A percentile compares a stretch with the other conserved stretches of the same genome.
These are phyloP conservation scores for Strongylocentrotus purpuratus DNA, from an alignment of 35 echinoderm and acorn worm species.

Conservation along the genomic window DNA sequence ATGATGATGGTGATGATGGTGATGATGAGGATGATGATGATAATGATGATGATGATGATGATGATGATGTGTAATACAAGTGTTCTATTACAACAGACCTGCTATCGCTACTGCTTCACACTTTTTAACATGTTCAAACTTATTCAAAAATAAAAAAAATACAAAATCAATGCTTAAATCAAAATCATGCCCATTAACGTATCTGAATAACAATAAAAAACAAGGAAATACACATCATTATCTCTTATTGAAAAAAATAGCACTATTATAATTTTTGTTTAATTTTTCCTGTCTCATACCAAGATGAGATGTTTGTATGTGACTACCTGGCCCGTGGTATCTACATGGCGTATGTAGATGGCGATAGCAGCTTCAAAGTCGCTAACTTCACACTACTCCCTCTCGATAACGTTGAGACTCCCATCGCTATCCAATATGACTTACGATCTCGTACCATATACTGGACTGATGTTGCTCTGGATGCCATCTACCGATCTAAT, in stretches of 20 bases:
- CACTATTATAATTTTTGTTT: neutral
- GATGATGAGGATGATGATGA: no score
- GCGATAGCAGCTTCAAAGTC: neutral
- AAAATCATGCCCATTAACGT: no score
- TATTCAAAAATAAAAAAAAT: no score
- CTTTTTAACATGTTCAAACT: no score
- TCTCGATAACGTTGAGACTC: neutral
- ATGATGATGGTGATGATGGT: no score
- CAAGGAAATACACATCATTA: neutral
- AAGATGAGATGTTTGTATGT: slow-evolving; percentile 26
- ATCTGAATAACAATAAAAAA: no score
- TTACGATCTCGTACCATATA: slow-evolving; percentile 4
- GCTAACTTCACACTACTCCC: neutral
- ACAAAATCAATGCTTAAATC: neutral
- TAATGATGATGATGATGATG: no score
- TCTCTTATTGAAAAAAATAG: neutral
- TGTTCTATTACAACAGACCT: no score
- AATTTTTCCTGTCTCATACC: neutral
- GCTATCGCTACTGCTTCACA: no score
- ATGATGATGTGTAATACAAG: no score
- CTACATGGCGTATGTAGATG: neutral
- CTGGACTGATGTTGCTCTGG: slow-evolving; percentile 15
- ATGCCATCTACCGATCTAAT: slow-evolving; percentile 11
- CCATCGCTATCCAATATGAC: slow-evolving; percentile 11
- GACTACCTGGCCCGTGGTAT: neutral